A percentile compares a stretch with the other conserved stretches of the same genome.
phyloP scores from a whole-genome alignment of 92 coral and sea anemone species.

The Parazoanthus swiftii region DNA sequence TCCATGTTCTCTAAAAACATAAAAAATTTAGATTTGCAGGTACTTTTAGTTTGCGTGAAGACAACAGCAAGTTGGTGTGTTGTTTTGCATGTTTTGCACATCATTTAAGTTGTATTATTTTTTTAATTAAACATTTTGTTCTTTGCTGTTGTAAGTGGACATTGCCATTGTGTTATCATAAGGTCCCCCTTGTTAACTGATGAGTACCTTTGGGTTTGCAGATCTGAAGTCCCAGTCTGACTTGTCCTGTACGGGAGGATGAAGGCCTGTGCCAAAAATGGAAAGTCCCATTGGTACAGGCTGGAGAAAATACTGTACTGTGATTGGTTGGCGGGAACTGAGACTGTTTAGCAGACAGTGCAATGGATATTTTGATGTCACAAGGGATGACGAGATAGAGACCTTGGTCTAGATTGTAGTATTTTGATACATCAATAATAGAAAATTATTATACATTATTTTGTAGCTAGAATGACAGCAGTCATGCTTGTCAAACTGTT shows the following conservation, averaged over 20 bases:
- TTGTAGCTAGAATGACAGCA: too few species aligned
- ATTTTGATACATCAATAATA: not conserved
- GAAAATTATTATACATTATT: too few species aligned
- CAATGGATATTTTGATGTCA: not conserved
- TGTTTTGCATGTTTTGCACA: too few species aligned
- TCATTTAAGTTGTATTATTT: too few species aligned
- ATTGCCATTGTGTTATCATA: too few species aligned
- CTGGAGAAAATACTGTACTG: constrained; percentile 39
- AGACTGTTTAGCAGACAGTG: constrained; percentile 7
- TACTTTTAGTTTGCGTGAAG: too few species aligned
- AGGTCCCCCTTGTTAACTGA: not conserved
- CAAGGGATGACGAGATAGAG: not conserved
- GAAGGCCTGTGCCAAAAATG: constrained; percentile 33
- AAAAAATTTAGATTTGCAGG: too few species aligned
- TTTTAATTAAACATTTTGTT: too few species aligned
- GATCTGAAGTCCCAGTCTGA: constrained; percentile 10
- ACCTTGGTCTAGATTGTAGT: not conserved
- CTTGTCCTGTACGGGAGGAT: constrained; percentile 5
- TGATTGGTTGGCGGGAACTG: constrained; percentile 11
- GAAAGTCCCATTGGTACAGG: constrained; percentile 25
- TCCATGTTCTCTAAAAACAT: too few species aligned
- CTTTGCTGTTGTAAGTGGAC: too few species aligned
- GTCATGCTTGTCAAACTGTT: too few species aligned
- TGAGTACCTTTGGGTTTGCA: not conserved
- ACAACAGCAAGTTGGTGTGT: too few species aligned